phyloP scores from a whole-genome alignment of 2,113 vertebrate genomes.

The Apaloderma vittatum region DNA sequence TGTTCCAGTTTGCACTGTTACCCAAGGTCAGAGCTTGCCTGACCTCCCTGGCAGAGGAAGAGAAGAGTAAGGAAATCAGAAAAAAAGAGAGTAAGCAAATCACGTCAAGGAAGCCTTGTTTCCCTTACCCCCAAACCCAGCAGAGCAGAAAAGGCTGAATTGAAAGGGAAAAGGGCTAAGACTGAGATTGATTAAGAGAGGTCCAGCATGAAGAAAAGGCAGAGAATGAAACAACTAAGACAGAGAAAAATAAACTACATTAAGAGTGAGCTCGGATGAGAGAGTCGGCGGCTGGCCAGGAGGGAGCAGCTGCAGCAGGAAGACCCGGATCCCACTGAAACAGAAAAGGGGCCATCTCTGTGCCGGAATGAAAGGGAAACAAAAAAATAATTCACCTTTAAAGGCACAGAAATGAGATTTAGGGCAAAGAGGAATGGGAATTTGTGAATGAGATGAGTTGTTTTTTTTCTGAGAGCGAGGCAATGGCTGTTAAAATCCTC shows the following conservation, averaged over 20 bases:
- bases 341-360: conserved; percentile 56
- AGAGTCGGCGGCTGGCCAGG: conserved; percentile 41
- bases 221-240: conserved; percentile 42
- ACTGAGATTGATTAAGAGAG: conserved; percentile 67
- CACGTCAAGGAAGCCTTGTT: conserved; percentile 63
- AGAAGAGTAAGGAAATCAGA: conserved; percentile 38
- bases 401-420: neutral
- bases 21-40: conserved; percentile 34
- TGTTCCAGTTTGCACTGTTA: conserved; percentile 26
- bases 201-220: conserved; percentile 36
- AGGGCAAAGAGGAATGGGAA: neutral
- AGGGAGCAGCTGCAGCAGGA: conserved; percentile 52
- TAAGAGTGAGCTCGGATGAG: conserved; percentile 29
- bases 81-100: conserved; percentile 49
- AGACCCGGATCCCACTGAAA: conserved; percentile 36
- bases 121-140: conserved; percentile 6
- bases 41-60: conserved; percentile 59
- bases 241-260: conserved; percentile 68
- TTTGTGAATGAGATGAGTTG: neutral
- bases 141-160: conserved; percentile 40
- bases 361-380: conserved; percentile 52
- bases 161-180: conserved; percentile 48
- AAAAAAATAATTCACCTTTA: conserved; percentile 62
- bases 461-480: neutral
- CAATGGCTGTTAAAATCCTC: neutral